These are phyloP conservation scores for Coleophora deauratella DNA, from an alignment of 2,888 invertebrate species.

Conservation along the genomic window DNA sequence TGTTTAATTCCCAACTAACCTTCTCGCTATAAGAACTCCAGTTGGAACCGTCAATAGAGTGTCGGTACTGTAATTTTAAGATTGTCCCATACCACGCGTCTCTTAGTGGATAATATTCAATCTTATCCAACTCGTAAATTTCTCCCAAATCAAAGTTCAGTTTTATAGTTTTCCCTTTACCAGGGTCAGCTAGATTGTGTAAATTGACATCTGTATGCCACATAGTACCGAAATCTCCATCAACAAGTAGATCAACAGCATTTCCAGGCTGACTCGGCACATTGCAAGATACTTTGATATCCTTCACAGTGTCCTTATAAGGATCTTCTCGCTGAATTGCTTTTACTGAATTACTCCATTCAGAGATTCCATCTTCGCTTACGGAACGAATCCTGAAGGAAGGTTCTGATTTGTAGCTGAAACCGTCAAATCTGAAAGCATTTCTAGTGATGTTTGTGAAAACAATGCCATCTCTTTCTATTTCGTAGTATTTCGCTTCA, in stretches of 20 bases:
- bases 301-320: slow-evolving; percentile 13
- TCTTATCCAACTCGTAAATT: slow-evolving; percentile 29
- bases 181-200: slow-evolving; percentile 14
- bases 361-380: slow-evolving; percentile 33
- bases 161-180: slow-evolving; percentile 14
- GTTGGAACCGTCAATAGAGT: slow-evolving; percentile 30
- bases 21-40: slow-evolving; percentile 37
- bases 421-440: slow-evolving; percentile 35
- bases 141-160: slow-evolving; percentile 26
- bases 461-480: slow-evolving; percentile 45
- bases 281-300: slow-evolving; percentile 25
- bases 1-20: slow-evolving; percentile 30
- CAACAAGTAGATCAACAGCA: slow-evolving; percentile 22
- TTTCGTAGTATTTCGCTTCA: slow-evolving; percentile 41
- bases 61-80: slow-evolving; percentile 35
- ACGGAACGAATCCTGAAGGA: slow-evolving; percentile 45
- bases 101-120: slow-evolving; percentile 45
- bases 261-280: slow-evolving; percentile 25
- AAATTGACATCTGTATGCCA: slow-evolving; percentile 28
- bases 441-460: slow-evolving; percentile 39
- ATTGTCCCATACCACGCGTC: slow-evolving; percentile 54
- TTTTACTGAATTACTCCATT: slow-evolving; percentile 45
- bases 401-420: slow-evolving; percentile 35
- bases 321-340: slow-evolving; percentile 35
- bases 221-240: slow-evolving; percentile 14